phyloP scores from a whole-genome alignment of 2,113 vertebrate species.

The Sylvietta virens region DNA sequence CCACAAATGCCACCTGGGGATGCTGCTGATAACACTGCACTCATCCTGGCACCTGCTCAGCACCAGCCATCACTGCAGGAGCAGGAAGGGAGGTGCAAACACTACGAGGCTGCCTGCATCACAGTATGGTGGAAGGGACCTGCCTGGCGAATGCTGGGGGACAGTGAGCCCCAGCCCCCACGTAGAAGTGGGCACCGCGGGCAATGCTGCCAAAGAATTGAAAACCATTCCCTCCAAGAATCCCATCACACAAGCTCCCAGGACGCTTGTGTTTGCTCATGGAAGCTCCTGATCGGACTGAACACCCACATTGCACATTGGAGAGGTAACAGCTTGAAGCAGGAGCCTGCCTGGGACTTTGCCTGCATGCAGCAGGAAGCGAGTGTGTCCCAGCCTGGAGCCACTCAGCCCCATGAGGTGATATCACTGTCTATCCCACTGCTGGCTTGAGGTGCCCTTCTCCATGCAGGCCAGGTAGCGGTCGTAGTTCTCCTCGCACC shows the following conservation, averaged over 20 bases:
- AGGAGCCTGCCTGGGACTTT: not conserved
- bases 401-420: not conserved
- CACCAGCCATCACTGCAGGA: not conserved
- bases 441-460: not conserved
- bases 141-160: not conserved
- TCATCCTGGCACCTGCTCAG: not conserved
- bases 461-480: conserved; percentile 59
- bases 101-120: rapidly evolving
- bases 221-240: not conserved
- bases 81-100: not conserved
- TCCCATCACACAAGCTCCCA: not conserved
- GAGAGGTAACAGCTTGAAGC: not conserved
- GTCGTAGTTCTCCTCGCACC: conserved; percentile 83
- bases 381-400: not conserved
- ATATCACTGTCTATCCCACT: not conserved
- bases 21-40: not conserved
- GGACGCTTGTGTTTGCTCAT: not conserved
- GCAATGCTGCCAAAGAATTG: not conserved
- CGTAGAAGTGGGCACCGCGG: rapidly evolving
- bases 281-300: not conserved
- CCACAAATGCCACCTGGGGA: not conserved
- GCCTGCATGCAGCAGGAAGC: not conserved
- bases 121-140: not conserved
- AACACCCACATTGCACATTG: rapidly evolving
- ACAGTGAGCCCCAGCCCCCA: not conserved